Evolutionary conservation across 2,797 vertebrate species (phyloP).

Genomic region (Lithobates sylvaticus): DNA sequence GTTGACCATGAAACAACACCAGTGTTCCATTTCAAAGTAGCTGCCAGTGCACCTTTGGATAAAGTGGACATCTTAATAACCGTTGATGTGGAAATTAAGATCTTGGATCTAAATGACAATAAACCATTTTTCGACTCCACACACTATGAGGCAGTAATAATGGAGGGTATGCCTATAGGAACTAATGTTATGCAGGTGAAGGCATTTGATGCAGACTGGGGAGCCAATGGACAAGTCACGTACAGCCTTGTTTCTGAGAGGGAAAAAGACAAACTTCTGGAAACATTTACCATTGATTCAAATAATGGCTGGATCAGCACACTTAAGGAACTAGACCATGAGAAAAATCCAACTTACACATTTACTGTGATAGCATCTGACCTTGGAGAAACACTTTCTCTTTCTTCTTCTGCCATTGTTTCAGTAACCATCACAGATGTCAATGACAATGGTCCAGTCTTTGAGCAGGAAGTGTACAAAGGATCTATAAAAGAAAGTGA

Average conservation of each 20-base stretch:
- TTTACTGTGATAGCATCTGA: conserved; percentile 93
- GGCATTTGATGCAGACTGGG: conserved; percentile 87
- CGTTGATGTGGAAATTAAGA: conserved; percentile 89
- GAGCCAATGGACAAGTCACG: conserved; percentile 92
- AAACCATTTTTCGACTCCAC: conserved; percentile 90
- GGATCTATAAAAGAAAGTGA: conserved; percentile 92
- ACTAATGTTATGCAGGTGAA: conserved; percentile 90
- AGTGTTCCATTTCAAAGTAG: conserved; percentile 89
- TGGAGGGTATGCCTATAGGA: conserved; percentile 91
- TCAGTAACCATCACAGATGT: conserved; percentile 90
- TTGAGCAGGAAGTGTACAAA: conserved; percentile 86
- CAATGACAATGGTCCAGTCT: conserved; percentile 92
- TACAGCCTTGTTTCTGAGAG: conserved; percentile 85
- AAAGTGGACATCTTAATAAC: conserved; percentile 86
- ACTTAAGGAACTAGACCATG: conserved; percentile 90
- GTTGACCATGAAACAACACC: conserved; percentile 87
- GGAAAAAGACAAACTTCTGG: conserved; percentile 75
- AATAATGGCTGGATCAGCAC: conserved; percentile 96
- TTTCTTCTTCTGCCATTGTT: conserved; percentile 87
- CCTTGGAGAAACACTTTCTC: conserved; percentile 87
- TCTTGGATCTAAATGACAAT: conserved; percentile 95
- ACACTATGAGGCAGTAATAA: conserved; percentile 87
- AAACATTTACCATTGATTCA: conserved; percentile 88
- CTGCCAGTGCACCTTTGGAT: conserved; percentile 83
- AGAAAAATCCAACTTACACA: conserved; percentile 85